These are phyloP conservation scores for Ips typographus DNA, from an alignment of 1,140 invertebrate genomes.

Conservation along the genomic window DNA sequence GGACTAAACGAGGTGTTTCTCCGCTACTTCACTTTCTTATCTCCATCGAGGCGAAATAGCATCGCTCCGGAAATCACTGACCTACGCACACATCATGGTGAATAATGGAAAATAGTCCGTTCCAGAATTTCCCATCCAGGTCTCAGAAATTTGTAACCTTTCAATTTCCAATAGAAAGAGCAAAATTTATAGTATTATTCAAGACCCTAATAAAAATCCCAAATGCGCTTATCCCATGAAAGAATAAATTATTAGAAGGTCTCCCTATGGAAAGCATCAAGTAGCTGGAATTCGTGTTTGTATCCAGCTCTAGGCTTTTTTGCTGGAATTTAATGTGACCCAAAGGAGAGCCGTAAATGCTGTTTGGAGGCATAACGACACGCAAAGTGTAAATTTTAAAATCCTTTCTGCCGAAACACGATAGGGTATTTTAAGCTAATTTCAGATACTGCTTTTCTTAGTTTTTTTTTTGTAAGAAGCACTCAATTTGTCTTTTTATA, in stretches of 20 bases:
- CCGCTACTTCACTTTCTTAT: conserved; percentile 3
- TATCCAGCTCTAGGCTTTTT: conserved; percentile 32
- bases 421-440: neutral
- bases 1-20: conserved; percentile 10
- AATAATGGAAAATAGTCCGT: neutral
- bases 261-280: conserved; percentile 34
- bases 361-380: conserved; percentile 28
- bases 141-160: conserved; percentile 11
- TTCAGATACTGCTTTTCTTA: neutral
- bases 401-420: conserved; percentile 14
- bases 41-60: neutral
- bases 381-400: conserved; percentile 36
- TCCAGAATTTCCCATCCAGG: neutral
- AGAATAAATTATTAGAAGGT: conserved; percentile 38
- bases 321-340: conserved; percentile 32
- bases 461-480: too few species aligned
- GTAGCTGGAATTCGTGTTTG: conserved; percentile 35
- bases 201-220: conserved; percentile 28
- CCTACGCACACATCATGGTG: neutral
- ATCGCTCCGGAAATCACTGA: neutral
- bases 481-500: neutral
- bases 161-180: conserved; percentile 23
- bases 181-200: conserved; percentile 26
- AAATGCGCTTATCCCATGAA: conserved; percentile 35
- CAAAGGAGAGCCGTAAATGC: conserved; percentile 27